phyloP scores from a whole-genome alignment of 2,113 vertebrate species.

The Anhinga rufa region DNA sequence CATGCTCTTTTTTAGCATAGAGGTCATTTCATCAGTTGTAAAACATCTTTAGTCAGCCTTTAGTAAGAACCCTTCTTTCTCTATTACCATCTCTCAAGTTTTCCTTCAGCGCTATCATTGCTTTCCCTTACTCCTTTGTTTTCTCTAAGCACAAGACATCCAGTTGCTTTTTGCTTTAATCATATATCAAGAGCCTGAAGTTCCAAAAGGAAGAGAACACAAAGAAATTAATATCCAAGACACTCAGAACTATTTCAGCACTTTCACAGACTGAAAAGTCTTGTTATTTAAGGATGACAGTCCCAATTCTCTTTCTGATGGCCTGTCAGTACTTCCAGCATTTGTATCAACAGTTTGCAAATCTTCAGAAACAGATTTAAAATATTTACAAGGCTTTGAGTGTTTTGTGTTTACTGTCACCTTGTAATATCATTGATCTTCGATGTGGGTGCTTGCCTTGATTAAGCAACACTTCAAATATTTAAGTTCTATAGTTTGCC shows the following conservation, averaged over 20 bases:
- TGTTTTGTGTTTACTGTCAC: neutral
- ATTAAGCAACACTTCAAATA: neutral
- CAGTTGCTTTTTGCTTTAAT: neutral
- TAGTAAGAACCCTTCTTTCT: neutral
- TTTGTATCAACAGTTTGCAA: neutral
- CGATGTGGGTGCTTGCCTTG: neutral
- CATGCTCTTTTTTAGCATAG: neutral
- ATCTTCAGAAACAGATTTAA: constrained; percentile 1
- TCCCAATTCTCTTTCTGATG: neutral
- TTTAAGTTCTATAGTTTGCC: neutral
- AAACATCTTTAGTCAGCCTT: neutral
- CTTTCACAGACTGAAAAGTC: neutral
- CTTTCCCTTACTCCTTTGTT: neutral
- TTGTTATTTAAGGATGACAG: neutral
- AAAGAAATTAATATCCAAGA: neutral
- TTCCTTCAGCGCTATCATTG: neutral
- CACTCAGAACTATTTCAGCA: neutral
- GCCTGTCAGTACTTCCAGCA: neutral
- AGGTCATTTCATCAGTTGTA: neutral
- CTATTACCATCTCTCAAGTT: neutral
- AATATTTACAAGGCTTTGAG: constrained; percentile 25
- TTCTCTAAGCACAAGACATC: neutral
- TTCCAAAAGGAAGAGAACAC: neutral
- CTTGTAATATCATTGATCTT: neutral
- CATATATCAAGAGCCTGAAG: neutral